A percentile compares a stretch with the other conserved stretches of the same genome.
Conservation (phyloP, 2,888 invertebrate species). For the Dione juno region DNA sequence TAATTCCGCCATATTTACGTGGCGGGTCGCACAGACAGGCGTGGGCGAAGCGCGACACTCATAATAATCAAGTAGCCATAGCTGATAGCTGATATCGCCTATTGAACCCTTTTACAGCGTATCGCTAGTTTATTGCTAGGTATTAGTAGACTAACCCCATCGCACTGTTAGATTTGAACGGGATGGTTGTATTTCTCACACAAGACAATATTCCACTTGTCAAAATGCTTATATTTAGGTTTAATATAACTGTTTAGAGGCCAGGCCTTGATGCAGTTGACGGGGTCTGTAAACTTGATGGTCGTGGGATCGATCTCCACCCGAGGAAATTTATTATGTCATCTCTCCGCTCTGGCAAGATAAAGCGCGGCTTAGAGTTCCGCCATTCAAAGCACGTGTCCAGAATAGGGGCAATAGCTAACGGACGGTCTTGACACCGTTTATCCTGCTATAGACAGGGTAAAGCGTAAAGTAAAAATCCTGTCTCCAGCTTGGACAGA, state of each 20-base stretch:
- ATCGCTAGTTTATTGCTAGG: conserved; percentile 43
- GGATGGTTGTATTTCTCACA: background rate
- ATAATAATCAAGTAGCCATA: conserved; percentile 63
- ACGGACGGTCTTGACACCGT: no score
- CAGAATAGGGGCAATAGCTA: no score
- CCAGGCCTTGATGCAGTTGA: background rate
- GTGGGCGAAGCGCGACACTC: conserved; percentile 57
- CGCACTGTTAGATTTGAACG: background rate
- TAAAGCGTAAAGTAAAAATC: no score
- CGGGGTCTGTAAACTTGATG: background rate
- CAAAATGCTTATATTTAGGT: background rate
- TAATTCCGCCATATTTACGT: conserved; percentile 78
- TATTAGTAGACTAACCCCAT: conserved; percentile 34
- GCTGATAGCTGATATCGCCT: conserved; percentile 58
- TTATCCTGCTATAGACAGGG: no score
- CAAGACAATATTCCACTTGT: background rate
- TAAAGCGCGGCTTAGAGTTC: background rate
- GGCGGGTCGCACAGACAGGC: conserved; percentile 55
- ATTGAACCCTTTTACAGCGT: conserved; percentile 51
- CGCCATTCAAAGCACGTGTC: no score
- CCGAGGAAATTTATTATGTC: background rate
- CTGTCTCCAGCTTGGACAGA: no score
- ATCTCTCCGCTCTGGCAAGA: background rate
- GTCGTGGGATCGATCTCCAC: background rate
- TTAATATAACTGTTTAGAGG: background rate